Conservation (phyloP, 2,113 vertebrate species). For the Paralichthys olivaceus region DNA sequence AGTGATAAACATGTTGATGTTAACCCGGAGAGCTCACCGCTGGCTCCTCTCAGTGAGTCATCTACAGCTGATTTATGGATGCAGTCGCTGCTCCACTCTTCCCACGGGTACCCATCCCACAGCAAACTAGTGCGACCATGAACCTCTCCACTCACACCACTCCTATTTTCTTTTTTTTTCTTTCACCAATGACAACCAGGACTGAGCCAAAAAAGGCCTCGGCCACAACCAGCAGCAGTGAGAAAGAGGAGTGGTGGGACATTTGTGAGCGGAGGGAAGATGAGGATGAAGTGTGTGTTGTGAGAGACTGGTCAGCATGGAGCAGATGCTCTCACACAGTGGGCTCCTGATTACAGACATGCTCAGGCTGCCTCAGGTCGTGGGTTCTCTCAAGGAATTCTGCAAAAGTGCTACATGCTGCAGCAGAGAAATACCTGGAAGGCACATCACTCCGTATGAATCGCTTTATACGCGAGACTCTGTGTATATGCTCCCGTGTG, state of each 20-base stretch:
- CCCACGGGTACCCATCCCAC: constrained; percentile 61
- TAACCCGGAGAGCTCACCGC: constrained; percentile 34
- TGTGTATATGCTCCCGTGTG: constrained; percentile 2
- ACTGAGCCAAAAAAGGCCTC: neutral
- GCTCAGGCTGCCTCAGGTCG: constrained; percentile 18
- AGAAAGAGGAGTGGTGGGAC: constrained; percentile 31
- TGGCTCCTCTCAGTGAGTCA: constrained; percentile 34
- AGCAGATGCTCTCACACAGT: constrained; percentile 62
- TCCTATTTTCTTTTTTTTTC: constrained; percentile 14
- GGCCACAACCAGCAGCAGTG: constrained; percentile 10
- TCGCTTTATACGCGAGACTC: neutral
- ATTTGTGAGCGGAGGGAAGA: constrained; percentile 6
- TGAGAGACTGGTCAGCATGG: constrained; percentile 11
- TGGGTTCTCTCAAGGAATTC: constrained; percentile 19
- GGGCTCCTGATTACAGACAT: constrained; percentile 52
- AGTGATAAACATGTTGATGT: constrained; percentile 57
- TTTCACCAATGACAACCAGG: neutral
- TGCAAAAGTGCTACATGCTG: constrained; percentile 52
- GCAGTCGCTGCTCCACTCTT: constrained; percentile 38
- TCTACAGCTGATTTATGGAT: constrained; percentile 60
- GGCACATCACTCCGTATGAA: constrained; percentile 22
- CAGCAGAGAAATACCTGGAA: constrained; percentile 58
- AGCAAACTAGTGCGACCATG: constrained; percentile 31
- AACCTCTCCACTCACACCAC: constrained; percentile 34
- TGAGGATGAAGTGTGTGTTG: constrained; percentile 7